Percentiles rank a stretch among this genome's conserved stretches.
phyloP scores from a whole-genome alignment of 1,140 invertebrate species.

The Monochamus saltuarius region DNA sequence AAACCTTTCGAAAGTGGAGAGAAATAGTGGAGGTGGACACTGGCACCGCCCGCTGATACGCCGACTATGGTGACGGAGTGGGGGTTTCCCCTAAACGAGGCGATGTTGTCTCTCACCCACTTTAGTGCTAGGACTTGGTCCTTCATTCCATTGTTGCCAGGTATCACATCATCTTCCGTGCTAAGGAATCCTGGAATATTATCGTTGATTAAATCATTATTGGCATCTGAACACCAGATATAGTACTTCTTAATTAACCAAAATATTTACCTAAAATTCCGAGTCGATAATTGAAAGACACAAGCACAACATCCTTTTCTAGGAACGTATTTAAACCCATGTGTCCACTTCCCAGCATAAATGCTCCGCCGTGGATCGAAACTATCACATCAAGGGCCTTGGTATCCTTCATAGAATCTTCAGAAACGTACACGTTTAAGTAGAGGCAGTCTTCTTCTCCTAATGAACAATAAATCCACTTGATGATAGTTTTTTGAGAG shows the following conservation, averaged over 20 bases:
- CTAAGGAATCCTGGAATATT: conserved; percentile 55
- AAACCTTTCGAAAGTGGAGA: conserved; percentile 58
- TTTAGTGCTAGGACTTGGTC: conserved; percentile 61
- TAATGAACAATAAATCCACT: conserved; percentile 6
- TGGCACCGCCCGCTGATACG: conserved; percentile 56
- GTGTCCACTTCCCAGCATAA: conserved; percentile 54
- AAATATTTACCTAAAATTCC: conserved; percentile 57
- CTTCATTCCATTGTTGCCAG: conserved; percentile 62
- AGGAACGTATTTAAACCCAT: conserved; percentile 57
- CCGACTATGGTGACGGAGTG: conserved; percentile 55
- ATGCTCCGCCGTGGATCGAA: conserved; percentile 62
- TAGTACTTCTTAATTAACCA: not conserved
- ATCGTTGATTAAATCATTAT: not conserved
- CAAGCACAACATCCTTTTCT: conserved; percentile 60
- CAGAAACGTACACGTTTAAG: conserved; percentile 52
- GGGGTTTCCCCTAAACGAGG: conserved; percentile 56
- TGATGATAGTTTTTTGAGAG: too few species aligned
- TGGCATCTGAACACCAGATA: not conserved
- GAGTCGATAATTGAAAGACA: conserved; percentile 64
- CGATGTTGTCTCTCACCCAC: conserved; percentile 61
- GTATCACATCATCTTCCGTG: conserved; percentile 55
- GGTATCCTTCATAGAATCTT: conserved; percentile 9
- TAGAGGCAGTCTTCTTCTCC: conserved; percentile 59
- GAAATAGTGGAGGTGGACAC: conserved; percentile 60
- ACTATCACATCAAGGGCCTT: conserved; percentile 54